A percentile compares a stretch with the other conserved stretches of the same genome.
Conservation (phyloP, 2,113 vertebrate species). For the Megaleporinus macrocephalus region DNA sequence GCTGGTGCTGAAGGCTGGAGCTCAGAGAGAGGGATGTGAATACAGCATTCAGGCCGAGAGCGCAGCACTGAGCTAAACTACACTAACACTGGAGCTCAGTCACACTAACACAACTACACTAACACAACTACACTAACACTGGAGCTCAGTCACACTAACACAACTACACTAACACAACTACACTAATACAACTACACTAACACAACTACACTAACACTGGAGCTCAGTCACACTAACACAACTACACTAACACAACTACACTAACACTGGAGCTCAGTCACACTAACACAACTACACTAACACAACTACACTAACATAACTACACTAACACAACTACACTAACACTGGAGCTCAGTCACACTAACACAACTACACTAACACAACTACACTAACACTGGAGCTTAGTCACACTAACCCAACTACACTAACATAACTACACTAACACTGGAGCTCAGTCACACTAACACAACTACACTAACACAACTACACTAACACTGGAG, state of each 20-base stretch:
- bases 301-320: background rate
- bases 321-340: background rate
- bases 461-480: background rate
- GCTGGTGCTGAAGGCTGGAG: background rate
- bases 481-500: background rate
- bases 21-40: background rate
- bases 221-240: background rate
- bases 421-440: background rate
- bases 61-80: slow-evolving; percentile 19
- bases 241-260: background rate
- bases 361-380: background rate
- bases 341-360: background rate
- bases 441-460: background rate
- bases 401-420: background rate
- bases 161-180: background rate
- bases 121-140: background rate
- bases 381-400: background rate
- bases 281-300: background rate
- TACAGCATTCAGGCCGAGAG: slow-evolving; percentile 1
- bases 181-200: background rate
- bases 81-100: background rate
- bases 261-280: background rate
- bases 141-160: background rate
- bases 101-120: background rate
- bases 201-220: background rate